A percentile compares a stretch with the other conserved stretches of the same genome.
Conservation (phyloP, 2,113 vertebrate genomes). For the Cynocephalus volans region DNA sequence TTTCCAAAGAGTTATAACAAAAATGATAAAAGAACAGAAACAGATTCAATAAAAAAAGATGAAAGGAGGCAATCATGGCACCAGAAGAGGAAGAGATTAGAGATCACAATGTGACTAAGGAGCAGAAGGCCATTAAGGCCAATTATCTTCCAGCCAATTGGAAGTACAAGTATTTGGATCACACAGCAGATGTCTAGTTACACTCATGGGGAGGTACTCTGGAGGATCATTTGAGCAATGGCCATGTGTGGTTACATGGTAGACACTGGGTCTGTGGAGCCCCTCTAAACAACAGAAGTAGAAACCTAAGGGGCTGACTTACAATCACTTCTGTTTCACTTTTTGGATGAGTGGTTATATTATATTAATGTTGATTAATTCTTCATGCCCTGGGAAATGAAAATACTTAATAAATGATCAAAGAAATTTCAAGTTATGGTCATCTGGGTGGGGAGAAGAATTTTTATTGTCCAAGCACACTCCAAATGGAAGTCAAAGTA, state of each 20-base stretch:
- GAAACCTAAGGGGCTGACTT: slow-evolving; percentile 89
- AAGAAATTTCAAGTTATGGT: background rate
- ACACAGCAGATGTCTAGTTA: slow-evolving; percentile 97
- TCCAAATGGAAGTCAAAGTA: slow-evolving; percentile 94
- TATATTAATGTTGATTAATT: slow-evolving; percentile 77
- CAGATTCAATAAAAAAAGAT: background rate
- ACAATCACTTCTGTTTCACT: slow-evolving; percentile 92
- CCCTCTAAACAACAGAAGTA: slow-evolving; percentile 91
- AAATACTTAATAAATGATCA: background rate
- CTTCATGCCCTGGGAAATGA: slow-evolving; percentile 92
- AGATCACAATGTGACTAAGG: background rate
- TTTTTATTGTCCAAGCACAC: background rate
- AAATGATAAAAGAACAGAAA: background rate
- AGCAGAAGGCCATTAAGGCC: background rate
- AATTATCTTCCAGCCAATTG: background rate
- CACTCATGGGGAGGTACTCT: slow-evolving; percentile 94
- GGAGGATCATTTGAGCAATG: slow-evolving; percentile 96
- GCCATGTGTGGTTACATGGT: slow-evolving; percentile 98
- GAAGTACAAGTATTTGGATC: slow-evolving; percentile 90
- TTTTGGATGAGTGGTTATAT: slow-evolving; percentile 89
- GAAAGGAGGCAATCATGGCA: background rate
- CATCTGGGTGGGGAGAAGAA: background rate
- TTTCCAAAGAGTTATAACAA: slow-evolving; percentile 24
- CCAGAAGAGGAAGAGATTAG: background rate
- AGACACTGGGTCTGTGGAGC: slow-evolving; percentile 94